These are phyloP conservation scores for Nestor notabilis DNA, from an alignment of 2,113 vertebrate species.

Conservation along the genomic window DNA sequence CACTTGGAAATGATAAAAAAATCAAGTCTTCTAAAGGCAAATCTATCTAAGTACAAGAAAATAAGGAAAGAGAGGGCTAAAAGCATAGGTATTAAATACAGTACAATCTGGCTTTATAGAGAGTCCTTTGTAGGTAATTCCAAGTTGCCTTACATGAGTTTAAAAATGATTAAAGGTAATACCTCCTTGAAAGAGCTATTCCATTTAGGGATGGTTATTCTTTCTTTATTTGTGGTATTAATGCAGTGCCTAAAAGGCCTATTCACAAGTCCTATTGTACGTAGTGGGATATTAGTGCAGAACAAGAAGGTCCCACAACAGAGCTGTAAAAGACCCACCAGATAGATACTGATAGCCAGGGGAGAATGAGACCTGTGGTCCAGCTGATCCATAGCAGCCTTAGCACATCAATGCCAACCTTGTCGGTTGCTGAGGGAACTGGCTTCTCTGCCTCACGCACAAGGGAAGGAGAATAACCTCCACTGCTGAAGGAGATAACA, in stretches of 20 bases:
- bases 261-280: background rate
- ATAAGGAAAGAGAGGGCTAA: background rate
- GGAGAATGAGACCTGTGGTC: fast-evolving
- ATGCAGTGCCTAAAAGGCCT: background rate
- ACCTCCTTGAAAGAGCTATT: background rate
- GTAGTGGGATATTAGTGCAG: background rate
- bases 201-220: background rate
- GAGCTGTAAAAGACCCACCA: background rate
- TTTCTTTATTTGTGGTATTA: background rate
- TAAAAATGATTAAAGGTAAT: background rate
- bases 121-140: background rate
- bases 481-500: background rate
- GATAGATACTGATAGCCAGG: background rate
- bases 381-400: background rate
- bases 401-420: background rate
- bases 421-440: background rate
- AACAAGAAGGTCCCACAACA: background rate
- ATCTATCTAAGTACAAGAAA: slow-evolving; percentile 42
- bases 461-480: background rate
- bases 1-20: background rate
- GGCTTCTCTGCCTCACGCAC: background rate
- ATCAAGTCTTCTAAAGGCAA: background rate
- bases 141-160: background rate
- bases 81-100: background rate
- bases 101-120: background rate